Base-by-base conservation (phyloP, 2,888 invertebrate genomes). In the Rhabditoides inermis region DNA sequence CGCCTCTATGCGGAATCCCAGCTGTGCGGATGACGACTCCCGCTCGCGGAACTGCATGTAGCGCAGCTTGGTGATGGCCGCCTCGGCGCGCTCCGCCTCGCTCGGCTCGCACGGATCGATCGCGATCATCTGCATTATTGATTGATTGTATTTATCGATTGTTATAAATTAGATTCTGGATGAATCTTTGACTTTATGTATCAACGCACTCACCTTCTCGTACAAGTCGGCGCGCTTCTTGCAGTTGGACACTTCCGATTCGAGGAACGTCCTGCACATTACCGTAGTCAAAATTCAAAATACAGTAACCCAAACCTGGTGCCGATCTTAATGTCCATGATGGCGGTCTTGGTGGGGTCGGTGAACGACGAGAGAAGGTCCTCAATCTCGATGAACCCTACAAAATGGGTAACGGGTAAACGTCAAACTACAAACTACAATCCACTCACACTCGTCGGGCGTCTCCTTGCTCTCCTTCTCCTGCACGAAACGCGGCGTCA, bases 241-340 rank as follows among this genome's bases (percentile, higher is more conserved):
- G 25, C 84, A 85, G 76, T 92, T 94, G 75, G 85, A 85, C 37
- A 94, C 94, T 81, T 95, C 95, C 2, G 86, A 86, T 79, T 95
- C 94, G 36, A 92, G 82, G 79, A 94, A 95, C 22, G 94, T 95
- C 55, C 65, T 53, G 44, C 20, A 36, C 10, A 18, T 3, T 22
- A 41, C 25, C 3, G 20, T n/a, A 12, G 10, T 39, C 7, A 20
- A n/a, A 20, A 20, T 18, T 39, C n/a, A n/a, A n/a, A n/a, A n/a
- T n/a, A n/a, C n/a, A n/a, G n/a, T n/a, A n/a, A n/a, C n/a, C n/a
- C n/a, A 20, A 61, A 80, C 72, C 92, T 84, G 2, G 87, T 88
- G 40, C 95, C 95, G 84, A 95, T 88, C 81, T 95, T 95, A 57
- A 95, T 86, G 78, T 95, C 95, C 85, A 95, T 92, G 0, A 95